A percentile compares a stretch with the other conserved stretches of the same genome.
Conservation (phyloP, 30 jellyfish, hydroid and myxozoan genomes). For the Pseudorhiza aurosa region DNA sequence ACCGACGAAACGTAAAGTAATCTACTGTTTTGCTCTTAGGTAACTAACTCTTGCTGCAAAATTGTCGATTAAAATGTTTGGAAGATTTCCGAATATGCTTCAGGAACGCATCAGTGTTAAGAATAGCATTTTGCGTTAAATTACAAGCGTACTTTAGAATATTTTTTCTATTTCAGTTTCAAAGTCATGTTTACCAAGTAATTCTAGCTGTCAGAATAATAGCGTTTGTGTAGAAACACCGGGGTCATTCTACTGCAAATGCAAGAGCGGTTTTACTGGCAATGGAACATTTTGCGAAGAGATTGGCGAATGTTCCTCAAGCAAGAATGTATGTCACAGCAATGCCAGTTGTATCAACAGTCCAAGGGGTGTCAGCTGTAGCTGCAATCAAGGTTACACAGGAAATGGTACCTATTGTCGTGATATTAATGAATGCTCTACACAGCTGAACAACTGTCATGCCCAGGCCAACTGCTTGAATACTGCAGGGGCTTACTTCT, state of each 20-base stretch:
- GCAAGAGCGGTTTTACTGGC: constrained; percentile 59
- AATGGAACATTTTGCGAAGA: constrained; percentile 63
- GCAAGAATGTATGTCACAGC: constrained; percentile 7
- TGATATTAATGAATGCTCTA: constrained; percentile 47
- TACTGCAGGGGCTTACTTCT: constrained; percentile 1
- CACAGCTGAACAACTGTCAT: constrained; percentile 22
- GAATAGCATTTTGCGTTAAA: too few relatives aligned
- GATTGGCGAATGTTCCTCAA: constrained; percentile 23
- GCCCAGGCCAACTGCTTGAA: constrained; percentile 54
- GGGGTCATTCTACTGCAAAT: constrained; percentile 56
- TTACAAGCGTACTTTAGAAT: too few relatives aligned
- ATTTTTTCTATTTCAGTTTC: too few relatives aligned
- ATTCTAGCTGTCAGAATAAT: constrained; percentile 17
- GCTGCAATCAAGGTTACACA: constrained; percentile 26
- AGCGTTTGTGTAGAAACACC: constrained; percentile 41
- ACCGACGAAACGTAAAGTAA: too few relatives aligned
- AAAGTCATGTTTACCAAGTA: not conserved
- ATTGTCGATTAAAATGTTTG: too few relatives aligned
- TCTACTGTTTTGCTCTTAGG: too few relatives aligned
- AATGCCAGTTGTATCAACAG: constrained; percentile 19
- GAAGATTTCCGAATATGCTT: too few relatives aligned
- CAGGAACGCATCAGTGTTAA: too few relatives aligned
- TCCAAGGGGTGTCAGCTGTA: constrained; percentile 4
- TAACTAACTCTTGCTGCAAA: too few relatives aligned
- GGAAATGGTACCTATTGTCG: constrained; percentile 44